phyloP scores from a whole-genome alignment of 2,797 vertebrate species.

The Nyctibius grandis region DNA sequence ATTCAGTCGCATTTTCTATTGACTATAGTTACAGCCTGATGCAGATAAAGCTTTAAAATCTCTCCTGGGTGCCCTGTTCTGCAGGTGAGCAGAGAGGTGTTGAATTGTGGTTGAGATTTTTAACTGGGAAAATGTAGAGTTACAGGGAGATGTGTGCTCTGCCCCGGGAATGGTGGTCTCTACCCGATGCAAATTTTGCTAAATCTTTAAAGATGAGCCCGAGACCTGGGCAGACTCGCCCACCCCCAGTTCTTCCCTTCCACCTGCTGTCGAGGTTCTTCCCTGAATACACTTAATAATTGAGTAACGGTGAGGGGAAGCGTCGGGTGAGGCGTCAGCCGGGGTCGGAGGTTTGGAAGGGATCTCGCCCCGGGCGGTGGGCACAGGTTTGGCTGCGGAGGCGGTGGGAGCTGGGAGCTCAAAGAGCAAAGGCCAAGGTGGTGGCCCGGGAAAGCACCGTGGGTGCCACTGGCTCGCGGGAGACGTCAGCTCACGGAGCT shows the following conservation, averaged over 20 bases:
- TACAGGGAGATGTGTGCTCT: not conserved
- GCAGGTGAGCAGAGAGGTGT: fast-evolving
- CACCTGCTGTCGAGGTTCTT: fast-evolving
- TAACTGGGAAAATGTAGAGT: fast-evolving
- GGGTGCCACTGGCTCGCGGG: not conserved
- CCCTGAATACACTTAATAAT: not conserved
- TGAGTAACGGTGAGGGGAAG: fast-evolving
- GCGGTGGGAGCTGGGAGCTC: no score
- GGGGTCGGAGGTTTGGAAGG: fast-evolving
- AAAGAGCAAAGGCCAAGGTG: not conserved
- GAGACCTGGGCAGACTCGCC: not conserved
- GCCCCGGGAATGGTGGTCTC: not conserved
- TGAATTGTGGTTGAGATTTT: not conserved
- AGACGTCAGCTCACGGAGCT: not conserved
- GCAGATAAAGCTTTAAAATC: not conserved
- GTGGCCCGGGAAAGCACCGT: not conserved
- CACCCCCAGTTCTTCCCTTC: not conserved
- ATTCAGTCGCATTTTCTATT: fast-evolving
- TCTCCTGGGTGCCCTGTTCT: not conserved
- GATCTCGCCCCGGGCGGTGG: fast-evolving
- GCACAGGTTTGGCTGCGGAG: fast-evolving
- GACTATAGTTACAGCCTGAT: fast-evolving
- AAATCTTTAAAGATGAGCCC: not conserved
- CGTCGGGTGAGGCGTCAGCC: not conserved
- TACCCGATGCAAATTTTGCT: not conserved